Conservation (phyloP, 2,797 vertebrate genomes). For the Ctenopoma multispine region DNA sequence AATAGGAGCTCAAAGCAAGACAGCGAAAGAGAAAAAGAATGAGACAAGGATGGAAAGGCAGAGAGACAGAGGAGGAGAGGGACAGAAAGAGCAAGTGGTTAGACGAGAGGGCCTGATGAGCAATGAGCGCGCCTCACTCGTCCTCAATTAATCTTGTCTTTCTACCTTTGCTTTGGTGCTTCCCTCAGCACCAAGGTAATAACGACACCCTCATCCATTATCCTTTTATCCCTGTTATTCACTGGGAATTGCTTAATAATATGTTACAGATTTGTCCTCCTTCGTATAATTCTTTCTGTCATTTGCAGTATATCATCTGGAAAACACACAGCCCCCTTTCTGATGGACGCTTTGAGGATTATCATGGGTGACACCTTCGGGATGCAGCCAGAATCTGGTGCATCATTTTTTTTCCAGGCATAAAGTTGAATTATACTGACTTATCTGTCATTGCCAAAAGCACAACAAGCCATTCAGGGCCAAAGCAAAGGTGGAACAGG, state of each 20-base stretch:
- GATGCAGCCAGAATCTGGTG: slow-evolving; percentile 85
- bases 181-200: slow-evolving; percentile 92
- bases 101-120: slow-evolving; percentile 80
- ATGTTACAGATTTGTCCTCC: slow-evolving; percentile 96
- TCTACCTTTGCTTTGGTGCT: slow-evolving; percentile 92
- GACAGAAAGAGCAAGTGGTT: slow-evolving; percentile 70
- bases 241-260: slow-evolving; percentile 97
- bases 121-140: slow-evolving; percentile 85
- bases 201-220: slow-evolving; percentile 98
- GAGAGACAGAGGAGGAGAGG: slow-evolving; percentile 63
- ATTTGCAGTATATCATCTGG: slow-evolving; percentile 94
- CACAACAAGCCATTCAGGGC: slow-evolving; percentile 94
- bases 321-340: slow-evolving; percentile 92
- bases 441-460: slow-evolving; percentile 98
- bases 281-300: slow-evolving; percentile 97
- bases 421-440: slow-evolving; percentile 94
- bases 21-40: slow-evolving; percentile 60
- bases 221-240: slow-evolving; percentile 97
- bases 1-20: slow-evolving; percentile 51
- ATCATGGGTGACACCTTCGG: slow-evolving; percentile 95
- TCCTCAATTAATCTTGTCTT: slow-evolving; percentile 99
- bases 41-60: slow-evolving; percentile 68
- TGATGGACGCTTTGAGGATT: slow-evolving; percentile 95
- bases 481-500: slow-evolving; percentile 93
- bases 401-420: slow-evolving; percentile 81